A percentile compares a stretch with the other conserved stretches of the same genome.
Evolutionary conservation across 2,888 invertebrate genomes (phyloP).

Genomic region (Spilarctia lutea): DNA sequence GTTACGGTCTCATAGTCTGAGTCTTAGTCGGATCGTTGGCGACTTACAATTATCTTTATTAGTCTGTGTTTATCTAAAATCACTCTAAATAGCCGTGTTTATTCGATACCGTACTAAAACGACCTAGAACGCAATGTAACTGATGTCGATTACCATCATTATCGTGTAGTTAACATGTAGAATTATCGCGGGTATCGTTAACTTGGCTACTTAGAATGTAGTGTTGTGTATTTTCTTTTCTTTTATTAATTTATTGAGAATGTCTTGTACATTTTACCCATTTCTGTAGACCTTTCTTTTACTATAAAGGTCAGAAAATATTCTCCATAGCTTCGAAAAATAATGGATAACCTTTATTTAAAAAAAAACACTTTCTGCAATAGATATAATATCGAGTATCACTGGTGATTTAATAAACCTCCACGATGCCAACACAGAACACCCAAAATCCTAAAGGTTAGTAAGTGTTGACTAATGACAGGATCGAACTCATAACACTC

Average conservation of each 20-base stretch:
- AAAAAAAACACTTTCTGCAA: no score
- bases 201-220: not conserved
- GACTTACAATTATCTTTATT: not conserved
- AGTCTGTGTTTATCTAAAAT: not conserved
- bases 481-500: no score
- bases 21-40: no score
- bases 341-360: not conserved
- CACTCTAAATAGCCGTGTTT: not conserved
- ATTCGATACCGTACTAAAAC: slow-evolving; percentile 3
- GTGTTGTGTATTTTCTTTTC: not conserved
- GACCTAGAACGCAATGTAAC: slow-evolving; percentile 14
- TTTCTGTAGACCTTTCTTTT: not conserved
- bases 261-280: no score
- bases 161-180: slow-evolving; percentile 9
- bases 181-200: slow-evolving; percentile 11
- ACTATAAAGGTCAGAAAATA: not conserved
- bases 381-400: no score
- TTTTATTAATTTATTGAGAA: not conserved
- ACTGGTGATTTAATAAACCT: no score
- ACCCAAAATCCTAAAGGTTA: no score
- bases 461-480: no score
- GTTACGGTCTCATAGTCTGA: not conserved
- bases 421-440: no score
- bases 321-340: no score
- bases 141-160: slow-evolving; percentile 17